Evolutionary conservation across 2,113 vertebrate species (phyloP).

Genomic region (Gavia stellata): DNA sequence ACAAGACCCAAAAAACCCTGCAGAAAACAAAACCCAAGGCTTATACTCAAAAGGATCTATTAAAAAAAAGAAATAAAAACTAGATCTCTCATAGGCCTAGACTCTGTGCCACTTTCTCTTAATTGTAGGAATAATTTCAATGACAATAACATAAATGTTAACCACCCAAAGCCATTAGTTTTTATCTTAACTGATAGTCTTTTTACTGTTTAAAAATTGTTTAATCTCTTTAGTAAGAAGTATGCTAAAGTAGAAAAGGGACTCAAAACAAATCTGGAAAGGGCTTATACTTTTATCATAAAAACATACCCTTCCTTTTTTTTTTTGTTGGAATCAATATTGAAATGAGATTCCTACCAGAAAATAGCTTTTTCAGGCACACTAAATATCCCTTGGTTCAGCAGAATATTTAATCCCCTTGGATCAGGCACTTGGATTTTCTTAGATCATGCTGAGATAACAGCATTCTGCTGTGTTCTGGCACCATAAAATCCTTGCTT

Average conservation of each 20-base stretch:
- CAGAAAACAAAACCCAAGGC: not conserved
- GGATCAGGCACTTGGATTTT: constrained; percentile 67
- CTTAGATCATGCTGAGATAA: constrained; percentile 73
- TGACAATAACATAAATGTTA: not conserved
- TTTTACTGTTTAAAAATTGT: not conserved
- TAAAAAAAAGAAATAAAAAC: not conserved
- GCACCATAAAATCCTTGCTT: constrained; percentile 69
- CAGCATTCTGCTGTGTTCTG: constrained; percentile 67
- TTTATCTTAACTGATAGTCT: not conserved
- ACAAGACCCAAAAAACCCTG: not conserved
- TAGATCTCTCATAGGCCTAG: not conserved
- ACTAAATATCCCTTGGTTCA: constrained; percentile 57
- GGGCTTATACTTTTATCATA: not conserved
- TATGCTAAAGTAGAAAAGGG: not conserved
- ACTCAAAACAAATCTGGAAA: constrained; percentile 14
- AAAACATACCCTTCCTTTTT: not conserved
- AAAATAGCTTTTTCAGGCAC: constrained; percentile 67
- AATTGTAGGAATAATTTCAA: not conserved
- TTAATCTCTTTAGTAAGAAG: not conserved
- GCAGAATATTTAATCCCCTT: constrained; percentile 67
- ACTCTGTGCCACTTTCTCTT: not conserved
- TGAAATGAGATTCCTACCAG: constrained; percentile 54
- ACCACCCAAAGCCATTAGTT: not conserved
- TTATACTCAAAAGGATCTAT: not conserved
- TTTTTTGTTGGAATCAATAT: constrained; percentile 18